Evolutionary conservation across 53 echinoderm and acorn worm genomes (phyloP), one percentile per base, ranked within the genome.

Genomic region (Henricia sp.): DNA sequence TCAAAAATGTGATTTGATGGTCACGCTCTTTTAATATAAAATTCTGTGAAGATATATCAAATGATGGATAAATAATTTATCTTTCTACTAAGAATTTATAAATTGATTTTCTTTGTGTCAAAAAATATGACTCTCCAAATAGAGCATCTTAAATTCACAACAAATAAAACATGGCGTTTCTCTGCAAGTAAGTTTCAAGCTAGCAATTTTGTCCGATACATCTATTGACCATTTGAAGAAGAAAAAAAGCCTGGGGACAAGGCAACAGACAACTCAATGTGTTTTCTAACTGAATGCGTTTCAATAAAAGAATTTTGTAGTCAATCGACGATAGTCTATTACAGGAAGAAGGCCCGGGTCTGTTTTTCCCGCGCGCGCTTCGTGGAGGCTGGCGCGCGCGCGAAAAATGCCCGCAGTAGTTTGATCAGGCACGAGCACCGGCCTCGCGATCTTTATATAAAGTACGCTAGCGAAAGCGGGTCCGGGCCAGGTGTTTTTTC

Each of bases 401-500:
- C 14, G 50, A n/a, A n/a, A 6, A 6, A 44, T 6, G 6, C 44
- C 13, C 44, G 44, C 44, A 6, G 6, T 44, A 9, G 6, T 6
- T 13, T 6, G 13, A 44, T 6, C 44, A 13, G 44, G 44, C 6
- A 6, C 44, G 44, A 9, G 44, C 44, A 44, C 44, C 6, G 44
- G 44, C 6, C 44, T 44, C 44, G 6, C 44, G 6, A 44, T 44
- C 6, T 13, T 41, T 19, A 37, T 37, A 37, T 43, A 71, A 71
- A 71, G 71, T 71, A 48, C 71, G 71, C 71, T 71, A 25, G 50
- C 50, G 27, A 24, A 19, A 26, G 6, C 20, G 8, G 50, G 50
- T 25, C 71, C 46, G 71, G 71, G 80, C 80, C 80, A 80, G 80
- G 80, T 80, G 80, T 80, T 80, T 80, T 80, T 80, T 48, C 80